Percentiles rank a stretch among this genome's conserved stretches.
Conservation (phyloP, 1,140 invertebrate species). For the Cyphomyrmex costatus region DNA sequence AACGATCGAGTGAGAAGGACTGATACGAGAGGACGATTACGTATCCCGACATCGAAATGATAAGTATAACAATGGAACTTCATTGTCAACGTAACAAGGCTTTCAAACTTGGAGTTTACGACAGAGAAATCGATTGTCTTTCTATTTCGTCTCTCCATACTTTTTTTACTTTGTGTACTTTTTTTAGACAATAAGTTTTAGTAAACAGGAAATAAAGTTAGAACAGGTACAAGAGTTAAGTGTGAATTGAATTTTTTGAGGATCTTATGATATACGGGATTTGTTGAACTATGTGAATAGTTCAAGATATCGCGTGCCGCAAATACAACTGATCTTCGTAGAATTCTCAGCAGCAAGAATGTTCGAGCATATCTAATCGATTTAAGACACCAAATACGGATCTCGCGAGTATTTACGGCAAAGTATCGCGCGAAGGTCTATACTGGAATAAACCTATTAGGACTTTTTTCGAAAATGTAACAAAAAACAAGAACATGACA, state of each 20-base stretch:
- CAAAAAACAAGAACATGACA: constrained; percentile 57
- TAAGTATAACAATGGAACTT: constrained; percentile 61
- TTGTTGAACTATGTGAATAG: neutral
- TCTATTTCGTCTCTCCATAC: constrained; percentile 27
- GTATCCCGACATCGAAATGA: constrained; percentile 61
- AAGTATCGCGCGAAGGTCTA: neutral
- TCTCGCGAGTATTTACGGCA: neutral
- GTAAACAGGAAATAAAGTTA: constrained; percentile 28
- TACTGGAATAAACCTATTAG: neutral
- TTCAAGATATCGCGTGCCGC: neutral
- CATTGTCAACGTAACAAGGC: constrained; percentile 48
- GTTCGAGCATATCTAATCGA: constrained; percentile 40
- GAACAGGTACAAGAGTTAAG: constrained; percentile 38
- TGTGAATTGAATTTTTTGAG: neutral
- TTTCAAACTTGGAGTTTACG: neutral
- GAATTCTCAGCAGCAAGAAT: constrained; percentile 32
- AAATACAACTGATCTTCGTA: constrained; percentile 26
- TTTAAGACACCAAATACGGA: neutral
- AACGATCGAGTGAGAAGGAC: neutral
- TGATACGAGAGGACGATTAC: neutral
- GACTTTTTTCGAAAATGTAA: constrained; percentile 14
- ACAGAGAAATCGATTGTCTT: constrained; percentile 28
- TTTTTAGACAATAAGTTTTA: constrained; percentile 36
- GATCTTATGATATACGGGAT: neutral
- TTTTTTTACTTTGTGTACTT: neutral